Evolutionary conservation across 2,888 invertebrate species (phyloP), one percentile per base, ranked within the genome.

Genomic region (Lithophane semibrunnea): DNA sequence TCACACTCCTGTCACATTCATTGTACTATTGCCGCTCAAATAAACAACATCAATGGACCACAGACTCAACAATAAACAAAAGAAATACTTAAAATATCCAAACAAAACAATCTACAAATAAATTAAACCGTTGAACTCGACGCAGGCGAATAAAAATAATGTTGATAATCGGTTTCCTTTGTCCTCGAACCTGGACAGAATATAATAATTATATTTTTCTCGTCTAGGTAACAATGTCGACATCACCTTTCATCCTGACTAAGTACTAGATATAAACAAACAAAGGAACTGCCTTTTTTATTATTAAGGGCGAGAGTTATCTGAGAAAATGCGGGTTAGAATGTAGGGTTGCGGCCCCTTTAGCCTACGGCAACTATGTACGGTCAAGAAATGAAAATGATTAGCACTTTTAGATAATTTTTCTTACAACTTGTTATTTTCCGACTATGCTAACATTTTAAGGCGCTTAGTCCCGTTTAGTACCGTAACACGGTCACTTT

Each of bases 131-230:
- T 16, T 73, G 49, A 80, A 42, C 69, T 68, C 52, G 16, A 65
- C 58, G 3, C 18, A 52, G 61, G 44, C 29, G 49, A 66, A 69
- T 77, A 73, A 77, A 65, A 73, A 61, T 63, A 21, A n/a, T 54
- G 5, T 47, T 44, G 56, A 58, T 73, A 73, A 73, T 66, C 42
- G 18, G 63, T 60, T 52, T 37, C 73, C 54, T 73, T 86, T 85
- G 85, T 86, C 61, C 52, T 9, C 1, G 60, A 49, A 74, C 42
- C 63, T 58, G 49, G 47, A 61, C 21, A 61, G 9, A 29, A 66
- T 64, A 71, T 77, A 73, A 82, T 82, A 64, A 73, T 56, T 77
- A 54, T 66, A 69, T 75, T 82, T 66, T 77, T 75, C 58, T 60
- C 21, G 8, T n/a, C 47, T 65, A 66, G 60, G 71, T 69, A 44